Evolutionary conservation across 2,113 vertebrate genomes (phyloP).

Genomic region (Labeo rohita): DNA sequence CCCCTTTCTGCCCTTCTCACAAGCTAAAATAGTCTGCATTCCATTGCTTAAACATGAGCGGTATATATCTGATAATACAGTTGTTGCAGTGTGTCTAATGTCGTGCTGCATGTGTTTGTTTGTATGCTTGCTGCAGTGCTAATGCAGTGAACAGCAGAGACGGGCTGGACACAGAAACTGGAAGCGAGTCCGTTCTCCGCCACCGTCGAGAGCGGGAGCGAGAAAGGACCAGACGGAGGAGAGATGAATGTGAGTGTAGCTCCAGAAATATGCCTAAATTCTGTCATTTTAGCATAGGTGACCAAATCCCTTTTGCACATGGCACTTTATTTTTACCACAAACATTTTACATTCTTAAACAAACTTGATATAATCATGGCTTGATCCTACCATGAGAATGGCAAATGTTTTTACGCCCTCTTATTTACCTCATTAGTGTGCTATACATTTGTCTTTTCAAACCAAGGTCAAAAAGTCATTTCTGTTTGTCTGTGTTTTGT

Average conservation of each 20-base stretch:
- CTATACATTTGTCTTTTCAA: background rate
- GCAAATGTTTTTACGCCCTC: background rate
- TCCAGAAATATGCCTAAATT: background rate
- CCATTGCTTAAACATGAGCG: background rate
- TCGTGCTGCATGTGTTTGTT: conserved; percentile 12
- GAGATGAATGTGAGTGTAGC: conserved; percentile 47
- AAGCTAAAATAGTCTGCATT: background rate
- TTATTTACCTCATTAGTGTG: background rate
- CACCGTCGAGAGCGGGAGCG: conserved; percentile 51
- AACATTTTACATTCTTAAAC: background rate
- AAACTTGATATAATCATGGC: conserved; percentile 27
- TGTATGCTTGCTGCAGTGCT: conserved; percentile 32
- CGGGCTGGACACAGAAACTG: conserved; percentile 48
- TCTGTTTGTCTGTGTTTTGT: background rate
- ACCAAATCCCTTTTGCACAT: background rate
- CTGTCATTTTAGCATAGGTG: background rate
- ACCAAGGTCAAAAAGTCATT: conserved; percentile 3
- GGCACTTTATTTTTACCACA: background rate
- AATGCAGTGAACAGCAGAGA: conserved; percentile 52
- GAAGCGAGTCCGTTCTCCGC: conserved; percentile 40
- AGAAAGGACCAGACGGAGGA: conserved; percentile 46
- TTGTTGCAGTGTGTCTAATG: background rate
- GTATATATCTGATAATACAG: background rate
- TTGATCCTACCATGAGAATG: conserved; percentile 27
- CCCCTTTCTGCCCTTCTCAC: background rate